Evolutionary conservation across 2,797 vertebrate species (phyloP), one percentile per base, ranked within the genome.

Genomic region (Lithobates sylvaticus): DNA sequence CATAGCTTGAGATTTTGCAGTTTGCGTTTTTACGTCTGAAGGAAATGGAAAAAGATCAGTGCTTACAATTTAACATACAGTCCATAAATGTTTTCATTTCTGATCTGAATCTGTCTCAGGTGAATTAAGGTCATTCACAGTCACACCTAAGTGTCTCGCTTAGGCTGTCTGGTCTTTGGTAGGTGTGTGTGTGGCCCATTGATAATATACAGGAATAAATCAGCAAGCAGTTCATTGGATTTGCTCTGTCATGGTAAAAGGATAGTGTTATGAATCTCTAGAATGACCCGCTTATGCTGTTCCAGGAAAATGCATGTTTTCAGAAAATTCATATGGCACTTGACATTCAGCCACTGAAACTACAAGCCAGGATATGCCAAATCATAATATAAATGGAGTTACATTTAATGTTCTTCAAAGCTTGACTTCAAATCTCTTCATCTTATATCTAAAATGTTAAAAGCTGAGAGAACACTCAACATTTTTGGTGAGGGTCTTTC

Each of bases 321-420:
- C 79, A 85, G 81, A 65, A 26, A 64, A 81, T 50, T 12, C 88
- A 21, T 81, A 86, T 88, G 80, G 83, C 84, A 79, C 58, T 83
- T 84, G 86, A 13, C 74, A 69, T 89, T 88, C 89, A 81, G 5
- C 29, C 76, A 39, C 13, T 61, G 72, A n/a, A 86, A 67, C 76
- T 39, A 36, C 74, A 77, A 39, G 54, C 4, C 47, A 21, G 76
- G 83, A 87, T 23, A 27, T 78, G 79, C 89, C 69, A 54, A 86
- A 88, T 27, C 65, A 68, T 18, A 44, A 76, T 88, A 88, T 77
- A 80, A 74, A 78, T 44, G 87, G 39, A 73, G 84, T 72, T 75
- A 79, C 32, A 86, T 87, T 81, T 72, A 72, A 50, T 76, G 83
- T 88, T 79, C n/a, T 88, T 86, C 42, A 81, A 87, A 87, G 42